Evolutionary conservation across 2,113 vertebrate species (phyloP), one percentile per base, ranked within the genome.

Genomic region (Mungos mungo): DNA sequence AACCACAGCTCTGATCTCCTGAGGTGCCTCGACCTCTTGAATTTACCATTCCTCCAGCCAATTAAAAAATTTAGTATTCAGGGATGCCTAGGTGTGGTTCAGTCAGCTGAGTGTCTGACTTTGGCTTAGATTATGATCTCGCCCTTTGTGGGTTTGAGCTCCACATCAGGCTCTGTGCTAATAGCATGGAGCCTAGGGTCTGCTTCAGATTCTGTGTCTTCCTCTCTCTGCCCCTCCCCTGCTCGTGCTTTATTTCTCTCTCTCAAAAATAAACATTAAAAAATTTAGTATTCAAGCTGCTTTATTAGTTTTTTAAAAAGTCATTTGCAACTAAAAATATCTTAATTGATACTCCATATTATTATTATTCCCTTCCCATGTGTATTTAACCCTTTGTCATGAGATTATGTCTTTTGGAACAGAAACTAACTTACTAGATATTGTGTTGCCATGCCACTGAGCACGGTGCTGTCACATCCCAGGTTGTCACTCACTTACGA

Each of bases 51-150:
- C 80, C 12, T 86, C 50, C 29, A 92, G 4, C 25, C 63, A 63
- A 47, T 97, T 35, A 25, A 47, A 83, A 50, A 60, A 33, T 65
- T 35, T 60, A 19, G 52, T 93, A 82, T 31, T 77, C 83, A 41
- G 94, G 57, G 57, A 7, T 7, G 7, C 57, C 57, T 60, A 60
- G 57, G 57, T 23, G 57, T 23, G 57, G 57, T 21, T 60, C 57
- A 60, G 57, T 60, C 21, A 2, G 21, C 23, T 60, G 57, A 60
- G 7, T 60, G 21, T 60, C 7, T 1, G 19, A 60, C 57, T 60
- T 60, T 9, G 21, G 57, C 21, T 60, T 19, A 23, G 57, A 23
- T 60, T 18, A 60, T 60, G 8, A 60, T 60, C 57, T 60, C 21
- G 8, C 57, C 21, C 7, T 60, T 23, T 60, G 57, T 60, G 57